Evolutionary conservation across 2,888 invertebrate species (phyloP).

Genomic region (Campaea margaritaria): DNA sequence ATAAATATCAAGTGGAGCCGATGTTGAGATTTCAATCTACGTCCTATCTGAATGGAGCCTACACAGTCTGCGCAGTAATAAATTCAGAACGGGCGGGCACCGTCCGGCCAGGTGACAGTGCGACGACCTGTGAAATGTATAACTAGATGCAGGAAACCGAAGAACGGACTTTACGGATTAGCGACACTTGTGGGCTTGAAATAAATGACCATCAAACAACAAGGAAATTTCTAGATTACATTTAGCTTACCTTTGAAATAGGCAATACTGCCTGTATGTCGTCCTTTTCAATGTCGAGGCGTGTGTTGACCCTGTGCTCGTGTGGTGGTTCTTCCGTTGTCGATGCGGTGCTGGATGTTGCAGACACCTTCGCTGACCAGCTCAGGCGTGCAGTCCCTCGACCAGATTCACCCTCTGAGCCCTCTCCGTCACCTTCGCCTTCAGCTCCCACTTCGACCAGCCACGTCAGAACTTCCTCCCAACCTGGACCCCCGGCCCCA

Average conservation of each 20-base stretch:
- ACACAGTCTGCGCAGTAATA: conserved; percentile 28
- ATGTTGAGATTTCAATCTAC: conserved; percentile 24
- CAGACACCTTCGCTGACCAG: conserved; percentile 89
- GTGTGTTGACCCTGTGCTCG: conserved; percentile 89
- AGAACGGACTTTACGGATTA: conserved; percentile 15
- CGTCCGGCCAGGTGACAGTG: conserved; percentile 29
- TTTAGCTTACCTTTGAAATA: conserved; percentile 92
- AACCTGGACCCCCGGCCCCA: conserved; percentile 75
- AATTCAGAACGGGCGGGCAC: conserved; percentile 22
- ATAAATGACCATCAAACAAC: conserved; percentile 7
- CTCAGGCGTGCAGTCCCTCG: conserved; percentile 94
- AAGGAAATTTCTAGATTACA: neutral
- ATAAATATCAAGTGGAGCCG: conserved; percentile 18
- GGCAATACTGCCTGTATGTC: conserved; percentile 97
- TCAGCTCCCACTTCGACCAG: conserved; percentile 95
- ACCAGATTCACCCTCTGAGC: conserved; percentile 83
- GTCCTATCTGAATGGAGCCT: conserved; percentile 18
- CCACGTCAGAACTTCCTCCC: conserved; percentile 96
- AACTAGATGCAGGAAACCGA: conserved; percentile 14
- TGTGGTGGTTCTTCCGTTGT: conserved; percentile 77
- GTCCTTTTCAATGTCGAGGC: conserved; percentile 96
- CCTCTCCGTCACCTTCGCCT: conserved; percentile 84
- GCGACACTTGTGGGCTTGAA: conserved; percentile 9
- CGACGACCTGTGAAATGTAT: conserved; percentile 21
- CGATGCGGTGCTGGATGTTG: conserved; percentile 60